These are phyloP conservation scores for Marasmarcha lunaedactyla DNA, from an alignment of 2,888 invertebrate species.

Conservation along the genomic window DNA sequence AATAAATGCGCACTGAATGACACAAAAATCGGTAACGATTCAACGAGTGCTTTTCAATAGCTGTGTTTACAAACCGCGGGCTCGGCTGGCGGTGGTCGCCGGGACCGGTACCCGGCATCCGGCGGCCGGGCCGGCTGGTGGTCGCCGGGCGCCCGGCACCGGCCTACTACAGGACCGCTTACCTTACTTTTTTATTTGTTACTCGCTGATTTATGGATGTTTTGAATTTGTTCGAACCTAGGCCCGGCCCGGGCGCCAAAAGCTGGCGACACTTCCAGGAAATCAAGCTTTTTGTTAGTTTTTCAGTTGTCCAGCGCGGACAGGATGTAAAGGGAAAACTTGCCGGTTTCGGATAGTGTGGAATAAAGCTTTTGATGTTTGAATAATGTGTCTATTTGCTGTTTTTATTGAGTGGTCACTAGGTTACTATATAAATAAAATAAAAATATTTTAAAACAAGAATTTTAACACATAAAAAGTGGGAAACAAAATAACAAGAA, in stretches of 20 bases:
- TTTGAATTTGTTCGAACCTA: slow-evolving; percentile 52
- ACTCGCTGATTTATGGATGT: slow-evolving; percentile 59
- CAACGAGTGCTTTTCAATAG: background rate
- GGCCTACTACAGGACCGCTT: slow-evolving; percentile 65
- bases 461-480: too few species aligned
- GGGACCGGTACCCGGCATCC: slow-evolving; percentile 51
- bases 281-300: slow-evolving; percentile 24
- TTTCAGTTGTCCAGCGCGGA: slow-evolving; percentile 22
- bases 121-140: slow-evolving; percentile 47
- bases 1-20: too few species aligned
- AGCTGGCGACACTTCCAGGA: slow-evolving; percentile 47
- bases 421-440: too few species aligned
- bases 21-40: background rate
- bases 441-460: too few species aligned
- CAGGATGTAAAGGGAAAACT: slow-evolving; percentile 21
- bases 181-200: slow-evolving; percentile 69
- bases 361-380: too few species aligned
- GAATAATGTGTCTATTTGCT: too few species aligned
- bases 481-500: too few species aligned
- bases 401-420: too few species aligned
- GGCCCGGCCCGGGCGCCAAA: slow-evolving; percentile 27
- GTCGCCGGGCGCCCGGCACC: slow-evolving; percentile 37
- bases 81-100: slow-evolving; percentile 57
- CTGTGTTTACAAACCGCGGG: slow-evolving; percentile 20
- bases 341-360: background rate